These are phyloP conservation scores for Drosophila serrata DNA, from an alignment of 1,140 invertebrate species.

Conservation along the genomic window DNA sequence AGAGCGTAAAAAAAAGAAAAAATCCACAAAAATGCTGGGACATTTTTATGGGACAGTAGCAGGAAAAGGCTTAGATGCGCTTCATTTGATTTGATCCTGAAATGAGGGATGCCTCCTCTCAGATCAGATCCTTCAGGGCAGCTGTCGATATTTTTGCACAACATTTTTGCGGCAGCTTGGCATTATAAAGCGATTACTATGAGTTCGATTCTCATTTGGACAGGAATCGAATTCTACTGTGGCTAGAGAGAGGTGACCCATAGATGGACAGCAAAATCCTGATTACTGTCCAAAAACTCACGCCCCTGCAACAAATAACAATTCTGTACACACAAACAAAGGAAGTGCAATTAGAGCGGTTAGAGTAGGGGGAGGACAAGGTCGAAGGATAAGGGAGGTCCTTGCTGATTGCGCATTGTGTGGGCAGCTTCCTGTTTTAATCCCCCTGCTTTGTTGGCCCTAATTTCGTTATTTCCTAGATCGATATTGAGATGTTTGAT, in stretches of 20 bases:
- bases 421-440: slow-evolving; percentile 68
- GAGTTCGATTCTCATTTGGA: slow-evolving; percentile 38
- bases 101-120: not conserved
- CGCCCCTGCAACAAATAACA: slow-evolving; percentile 46
- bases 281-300: slow-evolving; percentile 55
- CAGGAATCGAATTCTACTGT: slow-evolving; percentile 26
- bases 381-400: slow-evolving; percentile 29
- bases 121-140: slow-evolving; percentile 9
- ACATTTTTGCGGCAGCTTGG: slow-evolving; percentile 59
- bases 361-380: slow-evolving; percentile 10
- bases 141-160: slow-evolving; percentile 55
- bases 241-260: slow-evolving; percentile 47
- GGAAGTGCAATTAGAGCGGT: slow-evolving; percentile 63
- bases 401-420: slow-evolving; percentile 72
- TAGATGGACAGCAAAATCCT: slow-evolving; percentile 35
- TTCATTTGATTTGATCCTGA: slow-evolving; percentile 45
- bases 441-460: slow-evolving; percentile 59
- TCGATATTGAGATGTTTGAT: slow-evolving; percentile 1
- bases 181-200: slow-evolving; percentile 71
- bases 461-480: slow-evolving; percentile 67
- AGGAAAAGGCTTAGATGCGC: slow-evolving; percentile 56
- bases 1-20: slow-evolving; percentile 42
- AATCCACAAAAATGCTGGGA: slow-evolving; percentile 60
- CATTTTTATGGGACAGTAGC: slow-evolving; percentile 52
- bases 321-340: slow-evolving; percentile 56